Base-by-base conservation (phyloP, 1,140 invertebrate genomes). In the Drosophila malerkotliana region DNA sequence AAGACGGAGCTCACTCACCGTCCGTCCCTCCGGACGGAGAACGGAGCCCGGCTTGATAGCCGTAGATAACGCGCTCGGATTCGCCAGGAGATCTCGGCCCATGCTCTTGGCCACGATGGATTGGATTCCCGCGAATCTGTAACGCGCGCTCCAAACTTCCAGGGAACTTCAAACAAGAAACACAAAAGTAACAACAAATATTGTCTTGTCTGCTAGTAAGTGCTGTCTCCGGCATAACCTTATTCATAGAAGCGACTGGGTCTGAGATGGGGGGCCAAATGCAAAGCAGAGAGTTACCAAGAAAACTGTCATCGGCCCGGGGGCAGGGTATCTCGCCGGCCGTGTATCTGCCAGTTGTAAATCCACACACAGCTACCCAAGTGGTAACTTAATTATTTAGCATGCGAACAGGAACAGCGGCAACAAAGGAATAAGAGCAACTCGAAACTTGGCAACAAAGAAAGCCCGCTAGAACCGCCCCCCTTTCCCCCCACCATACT, bases 301-400 rank as follows among this genome's bases (percentile, higher is more conserved):
- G 75, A 79, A 79, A 84, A 84, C 75, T 83, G 79, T 84, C 79
- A 84, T 75, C 75, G 54, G 59, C 56, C 32, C 30, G 51, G 1
- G n/a, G 7, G 44, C 1, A 3, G 1, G 7, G 14, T 14, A 41
- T 41, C 21, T 21, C 2, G 6, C 14, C 18, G 2, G n/a, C 39
- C 39, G 39, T 14, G 39, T 41, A 64, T 71, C 61, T 47, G 72
- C 62, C 72, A 72, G 81, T 87, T 87, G 82, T 82, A 85, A 82
- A 82, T 87, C 69, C 67, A 74, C 69, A 45, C 68, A 75, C 34
- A 34, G 44, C 41, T 10, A 52, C 63, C 75, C 87, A 88, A 87
- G 82, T 87, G 82, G 82, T 87, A 87, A 87, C 82, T 87, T 87
- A 87, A 87, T 87, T 87, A 87, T 87, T 88, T 88, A 87, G 82